Base-by-base conservation (phyloP, 2,888 invertebrate species). In the Melinaea marsaeus region DNA sequence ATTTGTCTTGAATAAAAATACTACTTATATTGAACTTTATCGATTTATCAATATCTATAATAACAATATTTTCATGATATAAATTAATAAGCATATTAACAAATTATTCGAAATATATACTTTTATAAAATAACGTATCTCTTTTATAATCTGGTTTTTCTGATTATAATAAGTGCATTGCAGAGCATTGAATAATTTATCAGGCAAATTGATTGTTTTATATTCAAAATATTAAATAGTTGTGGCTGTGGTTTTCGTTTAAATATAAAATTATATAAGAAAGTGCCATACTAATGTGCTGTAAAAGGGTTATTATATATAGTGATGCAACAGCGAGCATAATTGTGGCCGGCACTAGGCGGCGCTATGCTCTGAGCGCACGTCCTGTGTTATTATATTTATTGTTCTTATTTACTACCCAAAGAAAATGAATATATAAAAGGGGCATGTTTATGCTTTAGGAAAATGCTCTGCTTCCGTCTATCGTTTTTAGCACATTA, bases 321-420 rank as follows among this genome's bases (percentile, higher is more conserved):
- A 54, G 47, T 13, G 60, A 48, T 66, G 63, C 63, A 55, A 66
- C 63, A 62, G 56, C 55, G 61, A 58, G 61, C 63, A 66, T 66
- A 67, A 67, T 66, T 69, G 69, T 67, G 60, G 63, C 61, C 55
- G 63, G 32, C 51, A 51, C 32, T 2, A 6, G 32, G 63, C 64
- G 58, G 62, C 57, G 57, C 58, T 47, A 37, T 33, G 60, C 57
- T 60, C 51, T 35, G 63, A 57, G 61, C 47, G 37, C 58, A 55
- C 45, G 57, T 60, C 51, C 13, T 22, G 42, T 51, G 54, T 63
- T 63, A 61, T 64, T 67, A 65, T 63, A 62, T 59, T 45, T 45
- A 63, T 58, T 65, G 34, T 59, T 59, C 55, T 51, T 46, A 51
- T 54, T 60, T 64, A 64, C 63, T 9, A 7, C 51, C 51, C 22